A percentile compares a stretch with the other conserved stretches of the same genome.
These are phyloP conservation scores for Triops cancriformis DNA, from an alignment of 1,140 invertebrate genomes.

Conservation along the genomic window DNA sequence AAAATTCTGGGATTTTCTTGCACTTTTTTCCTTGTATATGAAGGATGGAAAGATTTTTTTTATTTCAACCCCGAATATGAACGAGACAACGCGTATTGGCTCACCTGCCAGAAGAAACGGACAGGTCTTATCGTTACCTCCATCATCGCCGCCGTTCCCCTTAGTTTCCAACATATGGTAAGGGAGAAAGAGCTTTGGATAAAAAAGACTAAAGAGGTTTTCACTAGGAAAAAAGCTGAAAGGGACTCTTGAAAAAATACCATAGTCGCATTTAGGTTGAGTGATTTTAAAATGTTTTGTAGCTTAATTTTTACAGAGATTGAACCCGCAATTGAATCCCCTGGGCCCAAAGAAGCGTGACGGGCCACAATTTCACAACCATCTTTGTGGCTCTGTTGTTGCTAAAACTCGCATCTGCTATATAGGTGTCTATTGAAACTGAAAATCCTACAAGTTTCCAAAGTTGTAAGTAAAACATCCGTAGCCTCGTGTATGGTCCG, in stretches of 20 bases:
- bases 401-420: not conserved
- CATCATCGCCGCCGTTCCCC: not conserved
- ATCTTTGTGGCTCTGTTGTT: not conserved
- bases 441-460: not conserved
- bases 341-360: not conserved
- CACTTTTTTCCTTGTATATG: not conserved
- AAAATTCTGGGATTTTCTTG: not conserved
- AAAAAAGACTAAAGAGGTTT: not conserved
- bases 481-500: not conserved
- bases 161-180: not conserved
- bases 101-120: not conserved
- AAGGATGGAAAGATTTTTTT: not conserved
- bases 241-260: conserved; percentile 10
- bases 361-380: not conserved
- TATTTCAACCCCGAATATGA: not conserved
- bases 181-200: not conserved
- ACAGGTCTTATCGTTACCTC: conserved; percentile 5
- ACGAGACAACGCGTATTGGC: not conserved
- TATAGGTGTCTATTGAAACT: not conserved
- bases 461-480: not conserved
- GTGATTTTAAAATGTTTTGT: not conserved
- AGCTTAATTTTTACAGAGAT: not conserved
- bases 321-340: not conserved
- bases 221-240: not conserved
- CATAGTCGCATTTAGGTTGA: not conserved